These are phyloP conservation scores for Mycteria americana DNA, from an alignment of 2,797 vertebrate species.

Conservation along the genomic window DNA sequence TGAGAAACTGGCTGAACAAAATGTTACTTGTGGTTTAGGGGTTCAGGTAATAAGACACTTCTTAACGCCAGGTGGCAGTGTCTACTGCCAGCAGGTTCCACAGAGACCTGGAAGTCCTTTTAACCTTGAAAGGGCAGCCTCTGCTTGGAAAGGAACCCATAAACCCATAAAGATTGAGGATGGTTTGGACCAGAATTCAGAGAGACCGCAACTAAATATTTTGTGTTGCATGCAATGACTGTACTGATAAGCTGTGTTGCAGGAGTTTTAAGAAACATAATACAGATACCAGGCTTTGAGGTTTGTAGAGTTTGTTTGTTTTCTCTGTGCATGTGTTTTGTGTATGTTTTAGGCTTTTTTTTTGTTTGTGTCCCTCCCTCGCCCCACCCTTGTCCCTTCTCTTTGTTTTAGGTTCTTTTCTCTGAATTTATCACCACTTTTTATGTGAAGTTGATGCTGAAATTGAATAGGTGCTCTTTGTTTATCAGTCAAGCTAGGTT, in stretches of 20 bases:
- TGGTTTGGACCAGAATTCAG: neutral
- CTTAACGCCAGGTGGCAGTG: constrained; percentile 25
- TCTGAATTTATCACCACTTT: neutral
- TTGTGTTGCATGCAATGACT: neutral
- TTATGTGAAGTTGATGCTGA: neutral
- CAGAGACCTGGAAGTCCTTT: neutral
- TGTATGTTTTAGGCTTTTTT: neutral
- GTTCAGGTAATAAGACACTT: neutral
- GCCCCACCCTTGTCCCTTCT: neutral
- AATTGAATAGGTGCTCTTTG: neutral
- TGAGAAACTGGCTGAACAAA: neutral
- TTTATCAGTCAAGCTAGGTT: neutral
- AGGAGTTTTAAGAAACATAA: neutral
- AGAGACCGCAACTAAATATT: accelerated
- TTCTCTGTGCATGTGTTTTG: accelerated
- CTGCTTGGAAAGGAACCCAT: neutral
- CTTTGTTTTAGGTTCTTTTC: neutral
- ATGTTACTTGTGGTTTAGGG: no score
- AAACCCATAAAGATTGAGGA: neutral
- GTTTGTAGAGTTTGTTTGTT: neutral
- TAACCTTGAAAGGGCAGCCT: neutral
- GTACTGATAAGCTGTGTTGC: neutral
- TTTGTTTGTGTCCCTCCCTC: accelerated
- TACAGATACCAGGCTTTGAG: neutral
- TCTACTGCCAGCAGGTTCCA: neutral